Conservation (phyloP, 1,140 invertebrate species). For the Calephelis virginiensis region DNA sequence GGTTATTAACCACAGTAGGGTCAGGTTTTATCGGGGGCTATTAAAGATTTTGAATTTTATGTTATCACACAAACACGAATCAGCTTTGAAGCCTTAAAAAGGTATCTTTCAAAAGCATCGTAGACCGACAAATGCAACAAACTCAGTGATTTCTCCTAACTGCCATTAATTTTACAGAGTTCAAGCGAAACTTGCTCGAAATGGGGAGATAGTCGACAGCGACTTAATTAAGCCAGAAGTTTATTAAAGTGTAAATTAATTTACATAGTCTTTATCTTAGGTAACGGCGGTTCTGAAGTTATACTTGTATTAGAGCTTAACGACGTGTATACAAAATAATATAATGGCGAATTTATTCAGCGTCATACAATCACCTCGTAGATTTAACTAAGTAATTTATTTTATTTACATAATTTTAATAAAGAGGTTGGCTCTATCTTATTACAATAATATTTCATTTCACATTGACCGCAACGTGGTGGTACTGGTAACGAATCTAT, state of each 20-base stretch:
- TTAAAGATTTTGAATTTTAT: too few relatives aligned
- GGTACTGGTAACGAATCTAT: too few relatives aligned
- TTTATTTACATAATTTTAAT: too few relatives aligned
- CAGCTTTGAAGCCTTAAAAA: not conserved
- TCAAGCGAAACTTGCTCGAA: conserved; percentile 26
- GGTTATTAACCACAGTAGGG: too few relatives aligned
- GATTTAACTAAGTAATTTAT: too few relatives aligned
- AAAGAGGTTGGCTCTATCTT: too few relatives aligned
- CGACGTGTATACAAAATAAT: not conserved
- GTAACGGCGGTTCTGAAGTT: conserved; percentile 21
- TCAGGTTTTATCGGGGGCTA: too few relatives aligned
- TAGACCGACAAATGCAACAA: conserved; percentile 9
- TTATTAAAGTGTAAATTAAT: conserved; percentile 38
- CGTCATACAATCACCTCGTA: too few relatives aligned
- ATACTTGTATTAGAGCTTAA: conserved; percentile 4
- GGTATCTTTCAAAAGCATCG: conserved; percentile 1
- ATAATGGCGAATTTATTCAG: not conserved
- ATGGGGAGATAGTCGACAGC: conserved; percentile 30
- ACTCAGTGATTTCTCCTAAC: conserved; percentile 25
- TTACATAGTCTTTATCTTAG: conserved; percentile 33
- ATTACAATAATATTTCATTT: too few relatives aligned
- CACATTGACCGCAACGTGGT: too few relatives aligned
- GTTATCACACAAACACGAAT: too few relatives aligned
- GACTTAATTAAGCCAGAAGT: conserved; percentile 36
- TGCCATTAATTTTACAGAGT: conserved; percentile 33